Conservation (phyloP, 2,888 invertebrate genomes). For the Chalcis sispes region DNA sequence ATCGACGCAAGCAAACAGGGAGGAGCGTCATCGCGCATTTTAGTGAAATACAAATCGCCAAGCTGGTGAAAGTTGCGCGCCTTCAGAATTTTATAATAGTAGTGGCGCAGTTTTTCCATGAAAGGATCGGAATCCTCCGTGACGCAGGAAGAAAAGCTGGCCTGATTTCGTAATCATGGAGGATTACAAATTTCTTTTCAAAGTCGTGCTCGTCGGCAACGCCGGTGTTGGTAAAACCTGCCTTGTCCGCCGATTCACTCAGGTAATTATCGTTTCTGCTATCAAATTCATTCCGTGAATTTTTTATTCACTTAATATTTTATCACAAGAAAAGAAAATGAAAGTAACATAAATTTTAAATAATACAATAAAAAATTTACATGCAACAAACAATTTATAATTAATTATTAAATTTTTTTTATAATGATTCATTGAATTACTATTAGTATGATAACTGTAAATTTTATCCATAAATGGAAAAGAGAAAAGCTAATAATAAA, state of each 20-base stretch:
- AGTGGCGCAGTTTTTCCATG: conserved; percentile 36
- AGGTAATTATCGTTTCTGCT: conserved; percentile 77
- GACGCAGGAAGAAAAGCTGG: neutral
- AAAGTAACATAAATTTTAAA: too few species aligned
- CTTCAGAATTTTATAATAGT: conserved; percentile 31
- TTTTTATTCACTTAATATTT: too few species aligned
- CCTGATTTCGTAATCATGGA: conserved; percentile 82
- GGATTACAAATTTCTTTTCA: conserved; percentile 99
- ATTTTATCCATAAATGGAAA: conserved; percentile 22
- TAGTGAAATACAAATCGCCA: conserved; percentile 7
- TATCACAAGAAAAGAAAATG: too few species aligned
- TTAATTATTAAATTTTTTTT: conserved; percentile 24
- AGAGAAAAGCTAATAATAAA: too few species aligned
- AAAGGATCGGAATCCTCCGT: conserved; percentile 43
- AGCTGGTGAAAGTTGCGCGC: conserved; percentile 41
- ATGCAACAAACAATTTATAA: too few species aligned
- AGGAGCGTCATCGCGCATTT: conserved; percentile 31
- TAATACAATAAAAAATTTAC: too few species aligned
- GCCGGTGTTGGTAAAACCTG: conserved; percentile 99
- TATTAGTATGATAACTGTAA: conserved; percentile 26
- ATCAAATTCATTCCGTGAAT: too few species aligned
- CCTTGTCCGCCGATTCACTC: conserved; percentile 96
- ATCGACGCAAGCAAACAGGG: neutral
- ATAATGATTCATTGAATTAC: conserved; percentile 5
- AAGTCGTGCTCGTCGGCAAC: conserved; percentile 98